These are phyloP conservation scores for Parambassis ranga DNA, from an alignment of 2,797 vertebrate species.

Conservation along the genomic window DNA sequence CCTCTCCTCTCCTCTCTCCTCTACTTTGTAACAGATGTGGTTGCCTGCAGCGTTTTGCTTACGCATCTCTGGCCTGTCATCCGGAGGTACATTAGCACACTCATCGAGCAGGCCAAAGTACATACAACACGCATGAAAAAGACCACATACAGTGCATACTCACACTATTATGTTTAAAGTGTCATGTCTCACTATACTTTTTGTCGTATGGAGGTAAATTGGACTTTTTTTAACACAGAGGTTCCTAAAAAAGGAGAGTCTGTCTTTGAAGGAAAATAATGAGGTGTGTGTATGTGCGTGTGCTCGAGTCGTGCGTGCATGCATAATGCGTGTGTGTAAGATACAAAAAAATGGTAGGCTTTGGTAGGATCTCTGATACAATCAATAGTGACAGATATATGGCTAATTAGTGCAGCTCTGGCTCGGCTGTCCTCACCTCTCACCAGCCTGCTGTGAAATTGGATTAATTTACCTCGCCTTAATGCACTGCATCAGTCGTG, in stretches of 20 bases:
- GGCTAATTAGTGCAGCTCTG: constrained; percentile 69
- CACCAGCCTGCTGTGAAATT: constrained; percentile 67
- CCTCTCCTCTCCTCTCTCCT: neutral
- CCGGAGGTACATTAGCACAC: constrained; percentile 62
- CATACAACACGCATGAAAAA: constrained; percentile 18
- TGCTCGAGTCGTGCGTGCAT: neutral
- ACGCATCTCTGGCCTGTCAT: constrained; percentile 71
- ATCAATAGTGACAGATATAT: constrained; percentile 68
- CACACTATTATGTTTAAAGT: neutral
- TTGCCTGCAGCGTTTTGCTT: constrained; percentile 59
- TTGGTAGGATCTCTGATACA: constrained; percentile 47
- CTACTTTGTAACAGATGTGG: constrained; percentile 72
- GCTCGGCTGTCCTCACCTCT: constrained; percentile 72
- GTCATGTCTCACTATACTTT: neutral
- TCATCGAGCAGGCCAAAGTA: constrained; percentile 47
- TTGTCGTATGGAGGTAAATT: neutral
- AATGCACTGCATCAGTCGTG: constrained; percentile 34
- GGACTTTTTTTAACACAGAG: neutral
- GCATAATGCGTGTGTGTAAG: constrained; percentile 30
- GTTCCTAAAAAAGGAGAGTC: neutral
- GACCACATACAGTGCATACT: neutral
- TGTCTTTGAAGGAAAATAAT: neutral
- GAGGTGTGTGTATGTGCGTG: neutral
- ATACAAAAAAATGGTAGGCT: constrained; percentile 31
- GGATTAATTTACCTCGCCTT: constrained; percentile 73